Evolutionary conservation across 2,113 vertebrate species (phyloP), one percentile per base, ranked within the genome.

Genomic region (Caranx melampygus): DNA sequence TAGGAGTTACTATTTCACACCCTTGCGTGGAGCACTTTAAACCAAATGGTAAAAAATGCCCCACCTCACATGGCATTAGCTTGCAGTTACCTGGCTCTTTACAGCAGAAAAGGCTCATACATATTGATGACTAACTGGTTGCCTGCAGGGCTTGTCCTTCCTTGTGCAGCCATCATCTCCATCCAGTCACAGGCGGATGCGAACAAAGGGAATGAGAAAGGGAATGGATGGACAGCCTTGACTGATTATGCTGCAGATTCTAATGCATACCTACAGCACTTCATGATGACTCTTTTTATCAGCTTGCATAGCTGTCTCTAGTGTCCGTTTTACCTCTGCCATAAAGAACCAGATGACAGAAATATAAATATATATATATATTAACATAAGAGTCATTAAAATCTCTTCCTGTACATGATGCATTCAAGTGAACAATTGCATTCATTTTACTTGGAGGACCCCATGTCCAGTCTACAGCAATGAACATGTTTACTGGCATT

Each of bases 71-170:
- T 67, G 31, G 69, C 79, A 82, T 83, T 83, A 79, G 60, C 18
- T 14, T 33, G 6, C 52, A 62, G 64, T 81, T 84, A 86, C 74
- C 67, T 77, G 78, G 40, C 72, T 83, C 69, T 71, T 79, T 31
- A 70, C 11, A 58, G 78, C 8, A 37, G 65, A 49, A 83, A 42
- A 7, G 15, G 62, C 62, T 89, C 83, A 91, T 92, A 79, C 79
- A 90, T 89, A 91, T 90, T 92, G 77, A 91, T 93, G 85, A 82
- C 49, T 58, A 49, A 72, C 40, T 12, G 73, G 40, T 66, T 78
- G 81, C 74, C 85, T 71, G 47, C 81, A 40, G 88, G 87, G 74
- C 82, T 75, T 6, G 59, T 84, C 78, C 74, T 81, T 72, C 75
- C 64, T 37, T 34, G 1, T 54, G 37, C 7, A 65, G 33, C 72